Conservation (phyloP, 2,113 vertebrate species). For the Camelus bactrianus region DNA sequence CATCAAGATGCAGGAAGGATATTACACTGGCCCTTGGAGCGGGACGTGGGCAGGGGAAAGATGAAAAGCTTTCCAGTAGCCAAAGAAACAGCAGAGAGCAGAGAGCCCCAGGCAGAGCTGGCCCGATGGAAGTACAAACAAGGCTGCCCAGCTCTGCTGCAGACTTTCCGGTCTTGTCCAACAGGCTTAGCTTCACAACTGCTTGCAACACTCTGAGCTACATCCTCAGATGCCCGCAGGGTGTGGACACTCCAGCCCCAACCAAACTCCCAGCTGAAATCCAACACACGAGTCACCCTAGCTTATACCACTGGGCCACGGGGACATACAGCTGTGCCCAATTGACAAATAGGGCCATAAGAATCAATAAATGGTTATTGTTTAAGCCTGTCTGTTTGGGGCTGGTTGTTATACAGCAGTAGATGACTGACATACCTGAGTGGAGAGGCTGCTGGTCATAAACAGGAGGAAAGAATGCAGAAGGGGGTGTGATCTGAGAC, state of each 20-base stretch:
- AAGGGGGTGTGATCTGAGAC: not conserved
- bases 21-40: accelerated
- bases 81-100: accelerated
- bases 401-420: accelerated
- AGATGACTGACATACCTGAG: not conserved
- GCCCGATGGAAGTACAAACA: accelerated
- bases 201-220: accelerated
- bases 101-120: not conserved
- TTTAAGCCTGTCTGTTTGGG: not conserved
- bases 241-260: accelerated
- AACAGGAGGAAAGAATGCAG: accelerated
- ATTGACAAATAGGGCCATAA: accelerated
- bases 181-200: not conserved
- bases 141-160: accelerated
- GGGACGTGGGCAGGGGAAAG: accelerated
- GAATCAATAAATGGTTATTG: accelerated
- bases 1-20: not conserved
- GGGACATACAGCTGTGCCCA: not conserved
- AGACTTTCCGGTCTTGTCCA: not conserved
- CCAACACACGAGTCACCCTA: accelerated
- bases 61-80: accelerated
- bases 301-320: accelerated
- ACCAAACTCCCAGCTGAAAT: too few species aligned
- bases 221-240: accelerated
- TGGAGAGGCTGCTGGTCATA: not conserved